Conservation (phyloP, 2,113 vertebrate genomes). For the Delphinus delphis region DNA sequence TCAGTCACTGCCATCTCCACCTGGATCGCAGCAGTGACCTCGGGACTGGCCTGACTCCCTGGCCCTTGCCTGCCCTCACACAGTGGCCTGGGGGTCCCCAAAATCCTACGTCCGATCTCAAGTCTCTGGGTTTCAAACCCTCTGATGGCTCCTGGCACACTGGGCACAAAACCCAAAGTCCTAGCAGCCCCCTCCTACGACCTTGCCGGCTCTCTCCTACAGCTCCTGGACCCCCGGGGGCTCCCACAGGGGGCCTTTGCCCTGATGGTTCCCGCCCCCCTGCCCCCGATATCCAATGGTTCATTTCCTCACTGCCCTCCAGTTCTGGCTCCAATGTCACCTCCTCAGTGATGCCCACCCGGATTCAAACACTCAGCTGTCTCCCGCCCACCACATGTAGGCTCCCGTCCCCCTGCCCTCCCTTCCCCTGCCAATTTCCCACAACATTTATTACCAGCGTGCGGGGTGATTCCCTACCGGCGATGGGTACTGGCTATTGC, state of each 20-base stretch:
- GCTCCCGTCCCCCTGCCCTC: neutral
- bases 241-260: neutral
- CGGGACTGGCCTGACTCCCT: accelerated
- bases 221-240: neutral
- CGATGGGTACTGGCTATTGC: accelerated
- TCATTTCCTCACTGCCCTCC: neutral
- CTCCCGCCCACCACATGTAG: accelerated
- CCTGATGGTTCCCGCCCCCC: neutral
- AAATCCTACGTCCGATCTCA: accelerated
- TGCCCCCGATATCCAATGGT: accelerated
- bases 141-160: accelerated
- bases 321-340: neutral
- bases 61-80: neutral
- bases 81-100: neutral
- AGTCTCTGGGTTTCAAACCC: neutral
- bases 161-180: neutral
- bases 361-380: neutral
- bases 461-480: neutral
- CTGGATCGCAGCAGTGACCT: accelerated
- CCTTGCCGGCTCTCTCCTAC: neutral
- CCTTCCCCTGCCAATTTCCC: neutral
- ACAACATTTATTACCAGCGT: neutral
- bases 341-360: neutral
- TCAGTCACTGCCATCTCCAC: neutral
- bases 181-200: neutral